phyloP scores from a whole-genome alignment of 2,797 vertebrate genomes.

The Tokudaia muenninki region DNA sequence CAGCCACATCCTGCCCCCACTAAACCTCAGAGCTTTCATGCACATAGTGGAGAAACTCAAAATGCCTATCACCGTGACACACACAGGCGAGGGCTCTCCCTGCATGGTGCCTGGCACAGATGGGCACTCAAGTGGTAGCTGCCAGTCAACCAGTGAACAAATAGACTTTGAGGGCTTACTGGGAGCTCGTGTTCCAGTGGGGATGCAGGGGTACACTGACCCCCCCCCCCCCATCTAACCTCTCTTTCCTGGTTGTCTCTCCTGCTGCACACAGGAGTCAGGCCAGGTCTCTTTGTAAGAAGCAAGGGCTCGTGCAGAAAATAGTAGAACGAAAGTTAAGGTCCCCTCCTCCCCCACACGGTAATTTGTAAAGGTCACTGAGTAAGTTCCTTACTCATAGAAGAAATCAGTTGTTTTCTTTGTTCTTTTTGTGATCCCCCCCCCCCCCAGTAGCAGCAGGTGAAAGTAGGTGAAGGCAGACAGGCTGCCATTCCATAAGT shows the following conservation, averaged over 20 bases:
- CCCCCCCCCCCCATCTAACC: background rate
- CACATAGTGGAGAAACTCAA: background rate
- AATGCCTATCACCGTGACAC: background rate
- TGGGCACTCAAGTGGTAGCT: background rate
- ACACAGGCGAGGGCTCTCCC: background rate
- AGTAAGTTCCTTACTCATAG: constrained; percentile 32
- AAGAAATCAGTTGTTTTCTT: background rate
- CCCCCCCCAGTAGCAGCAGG: background rate
- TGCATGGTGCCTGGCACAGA: background rate
- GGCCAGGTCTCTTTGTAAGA: background rate
- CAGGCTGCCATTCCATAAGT: background rate
- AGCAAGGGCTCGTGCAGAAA: background rate
- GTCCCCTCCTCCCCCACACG: background rate
- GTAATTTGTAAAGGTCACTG: background rate
- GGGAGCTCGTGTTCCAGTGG: background rate
- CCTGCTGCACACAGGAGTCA: background rate
- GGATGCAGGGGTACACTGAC: too few relatives aligned
- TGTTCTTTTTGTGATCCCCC: background rate
- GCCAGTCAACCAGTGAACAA: background rate
- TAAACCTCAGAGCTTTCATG: background rate
- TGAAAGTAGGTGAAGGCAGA: background rate
- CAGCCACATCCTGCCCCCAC: background rate
- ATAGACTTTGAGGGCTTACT: background rate
- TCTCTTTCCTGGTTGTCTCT: background rate
- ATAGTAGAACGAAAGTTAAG: background rate